A percentile compares a stretch with the other conserved stretches of the same genome.
These are phyloP conservation scores for Prenolepis imparis DNA, from an alignment of 2,888 invertebrate genomes.

Conservation along the genomic window DNA sequence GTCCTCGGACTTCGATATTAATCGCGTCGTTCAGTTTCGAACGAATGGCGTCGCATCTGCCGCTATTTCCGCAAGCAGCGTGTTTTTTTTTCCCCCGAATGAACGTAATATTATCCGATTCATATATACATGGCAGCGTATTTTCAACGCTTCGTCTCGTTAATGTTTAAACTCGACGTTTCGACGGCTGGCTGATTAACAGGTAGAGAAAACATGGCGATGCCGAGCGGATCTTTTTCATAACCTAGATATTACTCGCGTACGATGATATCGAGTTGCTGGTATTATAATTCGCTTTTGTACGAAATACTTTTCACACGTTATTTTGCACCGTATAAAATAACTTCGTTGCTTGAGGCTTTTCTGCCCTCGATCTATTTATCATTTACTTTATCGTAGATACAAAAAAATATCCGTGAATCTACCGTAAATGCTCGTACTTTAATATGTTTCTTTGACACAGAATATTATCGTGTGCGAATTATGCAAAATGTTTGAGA, in stretches of 20 bases:
- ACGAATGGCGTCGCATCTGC: not conserved
- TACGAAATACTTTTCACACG: not conserved
- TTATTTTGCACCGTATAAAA: not conserved
- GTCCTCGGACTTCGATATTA: not conserved
- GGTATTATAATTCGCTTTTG: not conserved
- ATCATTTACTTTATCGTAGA: not conserved
- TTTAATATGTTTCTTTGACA: not conserved
- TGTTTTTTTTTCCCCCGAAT: not conserved
- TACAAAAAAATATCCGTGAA: not conserved
- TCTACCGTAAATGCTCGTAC: not conserved
- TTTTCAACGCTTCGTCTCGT: not conserved
- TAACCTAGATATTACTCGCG: constrained; percentile 70
- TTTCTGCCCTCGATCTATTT: not conserved
- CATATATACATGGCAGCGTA: not conserved
- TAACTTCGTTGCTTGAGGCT: not conserved
- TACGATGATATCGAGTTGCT: not conserved
- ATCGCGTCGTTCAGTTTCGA: constrained; percentile 17
- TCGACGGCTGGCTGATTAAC: constrained; percentile 44
- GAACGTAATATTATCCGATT: not conserved
- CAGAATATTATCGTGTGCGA: not conserved
- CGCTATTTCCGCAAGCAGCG: not conserved
- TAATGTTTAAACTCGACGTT: not conserved
- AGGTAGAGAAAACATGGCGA: constrained; percentile 74
- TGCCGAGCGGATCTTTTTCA: constrained; percentile 50
- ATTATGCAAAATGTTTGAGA: not conserved